These are phyloP conservation scores for Daphoenositta chrysoptera DNA, from an alignment of 2,113 vertebrate species.

Conservation along the genomic window DNA sequence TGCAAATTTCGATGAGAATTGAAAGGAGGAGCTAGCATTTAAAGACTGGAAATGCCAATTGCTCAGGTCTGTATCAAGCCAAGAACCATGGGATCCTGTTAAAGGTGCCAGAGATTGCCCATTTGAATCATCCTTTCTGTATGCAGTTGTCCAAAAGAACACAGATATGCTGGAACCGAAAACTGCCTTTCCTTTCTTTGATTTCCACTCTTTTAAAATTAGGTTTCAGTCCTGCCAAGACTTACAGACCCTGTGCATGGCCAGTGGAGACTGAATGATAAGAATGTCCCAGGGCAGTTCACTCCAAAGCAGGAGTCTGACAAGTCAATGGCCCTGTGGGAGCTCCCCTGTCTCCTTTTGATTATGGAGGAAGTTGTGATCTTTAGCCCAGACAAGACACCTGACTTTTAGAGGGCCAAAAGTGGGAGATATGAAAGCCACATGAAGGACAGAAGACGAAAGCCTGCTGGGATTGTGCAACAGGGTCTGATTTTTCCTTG, in stretches of 20 bases:
- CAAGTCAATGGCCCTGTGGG: background rate
- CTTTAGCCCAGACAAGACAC: background rate
- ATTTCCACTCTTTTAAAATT: background rate
- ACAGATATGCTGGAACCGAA: background rate
- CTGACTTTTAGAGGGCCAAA: background rate
- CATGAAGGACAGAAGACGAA: background rate
- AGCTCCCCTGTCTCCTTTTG: background rate
- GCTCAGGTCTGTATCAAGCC: background rate
- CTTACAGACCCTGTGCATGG: background rate
- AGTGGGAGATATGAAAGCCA: background rate
- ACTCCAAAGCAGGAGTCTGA: background rate
- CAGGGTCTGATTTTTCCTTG: background rate
- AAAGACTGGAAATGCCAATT: background rate
- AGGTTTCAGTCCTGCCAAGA: background rate
- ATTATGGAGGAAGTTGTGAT: background rate
- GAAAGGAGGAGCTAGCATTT: background rate
- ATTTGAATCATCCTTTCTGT: background rate
- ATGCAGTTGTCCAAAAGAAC: background rate
- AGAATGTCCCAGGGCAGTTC: background rate
- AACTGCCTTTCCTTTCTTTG: background rate
- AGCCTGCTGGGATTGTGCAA: background rate
- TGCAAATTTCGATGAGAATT: background rate
- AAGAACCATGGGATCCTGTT: background rate
- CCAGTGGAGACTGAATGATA: background rate
- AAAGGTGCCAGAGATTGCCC: background rate